Base-by-base conservation (phyloP, 2,888 invertebrate species). In the Cerceris rybyensis region DNA sequence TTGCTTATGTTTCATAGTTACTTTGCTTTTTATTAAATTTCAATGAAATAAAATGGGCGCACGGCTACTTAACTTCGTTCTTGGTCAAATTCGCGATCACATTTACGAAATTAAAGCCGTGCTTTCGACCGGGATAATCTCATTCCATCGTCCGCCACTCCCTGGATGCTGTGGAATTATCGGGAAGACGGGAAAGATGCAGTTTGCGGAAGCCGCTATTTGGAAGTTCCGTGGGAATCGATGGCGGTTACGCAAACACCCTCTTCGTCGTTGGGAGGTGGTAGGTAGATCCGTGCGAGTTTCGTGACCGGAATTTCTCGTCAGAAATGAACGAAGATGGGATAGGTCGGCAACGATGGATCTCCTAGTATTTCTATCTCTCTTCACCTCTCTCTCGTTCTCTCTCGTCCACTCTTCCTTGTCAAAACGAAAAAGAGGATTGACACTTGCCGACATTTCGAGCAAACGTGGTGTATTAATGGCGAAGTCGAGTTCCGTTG, bases 21-120 rank as follows among this genome's bases (percentile, higher is more conserved):
- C 61, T 60, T 63, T 28, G 52, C 28, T 28, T 28, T 28, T 28
- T 28, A 4, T 28, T 28, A 28, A 28, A 28, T 28, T 28, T 28
- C 28, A 28, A 1, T 28, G 28, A 28, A 28, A n/a, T n/a, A n/a
- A 61, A 72, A 60, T 57, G 43, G 28, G 49, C 8, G 58, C 13
- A 42, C 17, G 17, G 49, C 42, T 50, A 46, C 59, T 82, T 65
- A 70, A 58, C 42, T 54, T 6, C 17, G 39, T 14, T 41, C 68
- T 57, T 54, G 50, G 17, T 9, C 39, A 17, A n/a, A 8, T 9
- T 42, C 41, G 42, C 59, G 58, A 66, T 78, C 57, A 49, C 59
- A 75, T 63, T 75, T 75, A 57, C 75, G 57, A 73, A 75, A 84
- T 83, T 81, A 81, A 81, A 81, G 28, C 28, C 75, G 68, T 42